Evolutionary conservation across 2,797 vertebrate species (phyloP).

Genomic region (Streptopelia turtur): DNA sequence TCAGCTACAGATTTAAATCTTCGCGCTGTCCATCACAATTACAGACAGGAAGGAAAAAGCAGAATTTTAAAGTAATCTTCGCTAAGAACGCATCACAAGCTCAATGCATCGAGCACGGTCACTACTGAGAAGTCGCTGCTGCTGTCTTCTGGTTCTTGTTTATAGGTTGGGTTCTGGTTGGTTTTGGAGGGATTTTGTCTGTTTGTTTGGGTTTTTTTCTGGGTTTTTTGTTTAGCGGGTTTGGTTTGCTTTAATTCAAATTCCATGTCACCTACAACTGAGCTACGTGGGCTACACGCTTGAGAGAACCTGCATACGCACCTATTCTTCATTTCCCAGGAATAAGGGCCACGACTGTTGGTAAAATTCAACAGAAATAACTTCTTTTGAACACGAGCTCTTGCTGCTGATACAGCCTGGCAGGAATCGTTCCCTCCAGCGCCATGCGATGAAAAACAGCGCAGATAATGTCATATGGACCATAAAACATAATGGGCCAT

Average conservation of each 20-base stretch:
- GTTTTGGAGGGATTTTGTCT: too few species aligned
- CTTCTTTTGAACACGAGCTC: rapidly evolving
- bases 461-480: neutral
- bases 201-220: too few species aligned
- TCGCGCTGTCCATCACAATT: neutral
- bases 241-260: neutral
- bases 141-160: neutral
- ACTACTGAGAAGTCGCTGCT: rapidly evolving
- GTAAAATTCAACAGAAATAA: neutral
- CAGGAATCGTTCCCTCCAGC: neutral
- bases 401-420: neutral
- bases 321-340: rapidly evolving
- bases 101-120: rapidly evolving
- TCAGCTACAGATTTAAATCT: neutral
- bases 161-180: too few species aligned
- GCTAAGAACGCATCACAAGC: rapidly evolving
- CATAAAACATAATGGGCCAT: neutral
- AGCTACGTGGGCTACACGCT: rapidly evolving
- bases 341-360: rapidly evolving
- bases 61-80: rapidly evolving
- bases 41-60: rapidly evolving
- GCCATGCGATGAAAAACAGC: neutral
- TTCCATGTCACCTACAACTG: neutral
- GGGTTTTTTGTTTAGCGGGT: too few species aligned
- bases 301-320: rapidly evolving